Base-by-base conservation (phyloP, 2,888 invertebrate species). In the Drosophila affinis region DNA sequence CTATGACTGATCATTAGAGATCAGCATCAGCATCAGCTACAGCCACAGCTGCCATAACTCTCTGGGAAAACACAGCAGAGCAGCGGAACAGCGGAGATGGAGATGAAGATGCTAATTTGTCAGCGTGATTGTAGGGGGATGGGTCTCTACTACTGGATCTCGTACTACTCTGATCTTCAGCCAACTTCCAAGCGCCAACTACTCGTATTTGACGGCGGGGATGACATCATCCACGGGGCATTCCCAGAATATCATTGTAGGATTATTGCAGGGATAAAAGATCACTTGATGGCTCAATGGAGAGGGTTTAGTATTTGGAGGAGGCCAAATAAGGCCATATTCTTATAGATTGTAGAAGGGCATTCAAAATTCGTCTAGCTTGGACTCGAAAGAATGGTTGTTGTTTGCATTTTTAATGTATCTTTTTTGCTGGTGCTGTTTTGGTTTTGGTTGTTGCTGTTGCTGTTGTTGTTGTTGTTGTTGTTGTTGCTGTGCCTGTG, bases 381-480 rank as follows among this genome's bases (percentile, higher is more conserved):
- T 29, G 12, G 10, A 4, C 9, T 32, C 12, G n/a, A 32, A 12
- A 7, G 14, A 49, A 44, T n/a, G n/a, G n/a, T 55, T 58, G 65
- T 60, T 74, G 55, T 60, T 65, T 72, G 72, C 67, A 74, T 74
- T 74, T 72, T 65, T 72, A 64, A 72, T 72, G 72, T 73, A 57
- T 54, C 3, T 62, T 46, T 47, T 47, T 49, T 56, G 58, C 44
- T 59, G 29, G 45, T 57, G 45, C 63, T 72, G 46, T 64, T 18
- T 18, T 18, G 18, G 18, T 21, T 21, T 21, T 3, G 21, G 21
- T 21, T 73, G 12, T 44, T 47, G 29, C 21, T 60, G 29, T 32
- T 72, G 44, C 64, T 73, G 12, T 44, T 47, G 29, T 32, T 60
- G 44, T 32, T 73, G 12, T 44, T 47, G 29, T n/a, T 60, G 29